Conservation (phyloP, 1,140 invertebrate genomes). For the Pachypeltis micranthus region DNA sequence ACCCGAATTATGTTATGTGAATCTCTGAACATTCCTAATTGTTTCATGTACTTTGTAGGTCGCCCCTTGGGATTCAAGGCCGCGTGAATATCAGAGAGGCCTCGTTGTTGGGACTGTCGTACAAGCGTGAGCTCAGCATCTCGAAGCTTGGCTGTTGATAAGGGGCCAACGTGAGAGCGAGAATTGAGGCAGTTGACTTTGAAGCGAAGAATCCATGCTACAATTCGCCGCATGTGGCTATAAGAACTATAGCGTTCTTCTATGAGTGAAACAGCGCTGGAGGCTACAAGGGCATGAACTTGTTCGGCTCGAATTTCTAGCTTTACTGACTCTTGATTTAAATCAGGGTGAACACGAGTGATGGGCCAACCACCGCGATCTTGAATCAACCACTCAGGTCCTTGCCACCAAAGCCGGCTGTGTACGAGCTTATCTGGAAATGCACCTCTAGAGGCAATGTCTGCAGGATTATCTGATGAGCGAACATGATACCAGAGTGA, state of each 20-base stretch:
- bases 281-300: background rate
- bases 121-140: background rate
- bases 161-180: no score
- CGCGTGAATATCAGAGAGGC: background rate
- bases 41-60: background rate
- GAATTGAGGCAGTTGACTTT: background rate
- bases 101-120: background rate
- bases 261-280: background rate
- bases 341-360: background rate
- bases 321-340: background rate
- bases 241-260: background rate
- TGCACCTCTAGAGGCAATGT: constrained; percentile 30
- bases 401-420: constrained; percentile 31
- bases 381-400: constrained; percentile 24
- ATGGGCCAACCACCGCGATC: background rate
- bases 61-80: background rate
- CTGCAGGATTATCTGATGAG: constrained; percentile 32
- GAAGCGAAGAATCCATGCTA: background rate
- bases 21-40: constrained; percentile 31
- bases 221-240: background rate
- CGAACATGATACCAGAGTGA: constrained; percentile 30
- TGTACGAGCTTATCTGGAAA: constrained; percentile 24
- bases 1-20: constrained; percentile 31
- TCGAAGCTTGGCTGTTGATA: background rate
- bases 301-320: background rate